Evolutionary conservation across 2,888 invertebrate species (phyloP).

Genomic region (Cheilosia pagana): DNA sequence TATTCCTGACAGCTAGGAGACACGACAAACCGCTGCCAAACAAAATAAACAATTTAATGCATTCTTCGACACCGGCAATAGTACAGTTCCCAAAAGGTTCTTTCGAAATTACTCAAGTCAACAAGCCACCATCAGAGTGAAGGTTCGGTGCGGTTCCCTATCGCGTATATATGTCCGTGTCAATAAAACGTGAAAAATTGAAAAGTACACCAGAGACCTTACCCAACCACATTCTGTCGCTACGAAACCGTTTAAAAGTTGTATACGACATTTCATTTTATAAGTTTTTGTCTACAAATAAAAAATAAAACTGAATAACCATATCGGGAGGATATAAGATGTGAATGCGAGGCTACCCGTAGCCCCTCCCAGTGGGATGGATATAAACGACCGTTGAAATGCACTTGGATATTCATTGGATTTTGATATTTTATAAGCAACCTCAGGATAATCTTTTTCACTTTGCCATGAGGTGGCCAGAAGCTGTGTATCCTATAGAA

Average conservation of each 20-base stretch:
- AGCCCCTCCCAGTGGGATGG: slow-evolving; percentile 18
- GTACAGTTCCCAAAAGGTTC: slow-evolving; percentile 39
- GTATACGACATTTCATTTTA: slow-evolving; percentile 12
- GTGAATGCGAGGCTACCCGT: not conserved
- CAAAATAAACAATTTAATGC: slow-evolving; percentile 39
- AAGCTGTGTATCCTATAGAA: slow-evolving; percentile 3
- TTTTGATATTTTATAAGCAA: slow-evolving; percentile 73
- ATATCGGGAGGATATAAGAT: slow-evolving; percentile 14
- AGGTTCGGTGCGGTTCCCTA: slow-evolving; percentile 20
- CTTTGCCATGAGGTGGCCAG: slow-evolving; percentile 43
- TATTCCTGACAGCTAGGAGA: slow-evolving; percentile 15
- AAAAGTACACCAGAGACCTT: slow-evolving; percentile 39
- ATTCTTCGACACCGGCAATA: slow-evolving; percentile 38
- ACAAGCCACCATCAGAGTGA: slow-evolving; percentile 3
- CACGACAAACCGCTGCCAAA: not conserved
- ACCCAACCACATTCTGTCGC: slow-evolving; percentile 5
- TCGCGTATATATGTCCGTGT: slow-evolving; percentile 31
- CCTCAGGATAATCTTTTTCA: slow-evolving; percentile 69
- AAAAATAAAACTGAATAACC: slow-evolving; percentile 44
- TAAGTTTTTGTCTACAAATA: slow-evolving; percentile 38
- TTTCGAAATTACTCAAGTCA: slow-evolving; percentile 55
- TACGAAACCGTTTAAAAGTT: slow-evolving; percentile 54
- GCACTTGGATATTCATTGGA: slow-evolving; percentile 73
- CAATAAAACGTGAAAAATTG: slow-evolving; percentile 42
- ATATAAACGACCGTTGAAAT: slow-evolving; percentile 49